Base-by-base conservation (phyloP, 2,888 invertebrate genomes). In the Embidobia sp. region DNA sequence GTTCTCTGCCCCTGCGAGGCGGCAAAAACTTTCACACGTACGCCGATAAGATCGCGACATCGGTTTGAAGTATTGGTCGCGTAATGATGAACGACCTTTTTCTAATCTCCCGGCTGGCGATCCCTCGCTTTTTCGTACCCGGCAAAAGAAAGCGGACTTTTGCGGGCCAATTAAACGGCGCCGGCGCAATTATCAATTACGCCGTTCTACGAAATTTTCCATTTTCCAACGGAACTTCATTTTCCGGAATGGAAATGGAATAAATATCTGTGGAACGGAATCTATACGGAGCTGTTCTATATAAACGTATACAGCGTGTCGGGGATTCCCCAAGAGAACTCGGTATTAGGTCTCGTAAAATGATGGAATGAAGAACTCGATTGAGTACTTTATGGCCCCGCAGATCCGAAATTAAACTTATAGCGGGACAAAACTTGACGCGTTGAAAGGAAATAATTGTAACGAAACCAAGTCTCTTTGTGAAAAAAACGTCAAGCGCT, bases 311-410 rank as follows among this genome's bases (percentile, higher is more conserved):
- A 53, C 18, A 27, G 40, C 40, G 27, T 27, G 40, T 55, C 40
- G 27, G 10, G 18, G 37, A 55, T 55, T 55, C 40, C 61, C 37
- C 61, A 10, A 61, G 46, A 44, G 59, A 15, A 44, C 33, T 59
- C 44, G 33, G 16, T 59, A 59, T 44, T 59, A 46, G 59, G 46
- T 59, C 44, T 59, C 59, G 46, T 59, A 59, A 59, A 59, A 59
- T 46, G 59, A 59, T 33, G 31, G 46, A 59, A 44, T 59, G 59
- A 46, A 59, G 59, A 46, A 46, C 59, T 59, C 59, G 46, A 46
- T 59, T 59, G 59, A 46, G 33, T 59, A 59, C 33, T 59, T 59
- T 44, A 59, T 33, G 59, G 33, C 33, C 59, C 44, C 16, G 16
- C 59, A 46, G 44, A 59, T 15, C 22, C 46, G 46, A 59, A 59